A percentile compares a stretch with the other conserved stretches of the same genome.
phyloP scores from a whole-genome alignment of 2,113 vertebrate species.

The Melierax canorus region DNA sequence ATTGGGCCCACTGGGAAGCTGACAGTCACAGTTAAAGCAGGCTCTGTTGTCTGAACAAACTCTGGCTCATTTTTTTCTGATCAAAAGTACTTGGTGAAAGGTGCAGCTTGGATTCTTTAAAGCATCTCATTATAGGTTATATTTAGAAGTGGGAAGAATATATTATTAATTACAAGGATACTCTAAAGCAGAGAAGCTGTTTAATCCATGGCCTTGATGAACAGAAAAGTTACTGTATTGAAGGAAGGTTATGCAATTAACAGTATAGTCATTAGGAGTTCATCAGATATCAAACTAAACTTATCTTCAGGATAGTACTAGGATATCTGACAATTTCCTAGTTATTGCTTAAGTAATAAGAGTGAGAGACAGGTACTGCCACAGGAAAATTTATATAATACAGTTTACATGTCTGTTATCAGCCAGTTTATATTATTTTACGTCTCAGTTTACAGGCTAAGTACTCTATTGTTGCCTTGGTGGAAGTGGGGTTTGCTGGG shows the following conservation, averaged over 20 bases:
- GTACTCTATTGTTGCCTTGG: background rate
- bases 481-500: background rate
- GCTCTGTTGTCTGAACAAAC: background rate
- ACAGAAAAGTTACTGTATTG: slow-evolving; percentile 25
- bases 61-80: slow-evolving; percentile 4
- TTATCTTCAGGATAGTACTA: background rate
- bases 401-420: background rate
- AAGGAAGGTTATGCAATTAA: slow-evolving; percentile 73
- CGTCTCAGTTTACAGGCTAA: background rate
- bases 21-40: background rate
- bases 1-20: background rate
- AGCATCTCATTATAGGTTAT: slow-evolving; percentile 73
- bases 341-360: background rate
- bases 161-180: slow-evolving; percentile 78
- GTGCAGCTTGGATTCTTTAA: slow-evolving; percentile 55
- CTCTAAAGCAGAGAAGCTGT: slow-evolving; percentile 64
- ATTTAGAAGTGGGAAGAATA: slow-evolving; percentile 73
- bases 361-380: background rate
- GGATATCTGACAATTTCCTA: slow-evolving; percentile 1
- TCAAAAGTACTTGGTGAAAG: slow-evolving; percentile 53
- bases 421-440: background rate
- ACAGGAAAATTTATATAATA: background rate
- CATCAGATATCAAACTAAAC: background rate
- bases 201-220: slow-evolving; percentile 75
- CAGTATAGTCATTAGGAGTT: slow-evolving; percentile 70